Evolutionary conservation across 2,888 invertebrate genomes (phyloP), one percentile per base, ranked within the genome.

Genomic region (Unio pictorum): DNA sequence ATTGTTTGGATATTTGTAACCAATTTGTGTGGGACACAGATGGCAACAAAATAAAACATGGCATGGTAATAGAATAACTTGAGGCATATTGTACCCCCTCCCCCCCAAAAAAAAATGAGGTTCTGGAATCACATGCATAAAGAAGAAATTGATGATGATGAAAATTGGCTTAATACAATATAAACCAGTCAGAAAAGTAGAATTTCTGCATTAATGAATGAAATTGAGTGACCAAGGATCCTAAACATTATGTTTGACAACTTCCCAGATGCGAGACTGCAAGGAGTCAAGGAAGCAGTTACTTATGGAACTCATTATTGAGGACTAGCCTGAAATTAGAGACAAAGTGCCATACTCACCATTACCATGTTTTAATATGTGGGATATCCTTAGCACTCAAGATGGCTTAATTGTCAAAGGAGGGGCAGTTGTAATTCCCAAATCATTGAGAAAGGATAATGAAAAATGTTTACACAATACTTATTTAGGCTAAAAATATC

Each of bases 351-450:
- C 45, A 17, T 30, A 18, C 28, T 61, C 62, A n/a, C 0, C 57
- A 1, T 57, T 61, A 28, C 69, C 45, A 26, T 72, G 67, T 56
- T 70, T 65, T 28, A 45, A 66, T 23, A 28, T 74, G 8, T 30
- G 74, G 30, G 69, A 71, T 57, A 68, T 67, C 28, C 56, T 69
- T 54, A 64, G 66, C 23, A 18, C 55, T 58, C 59, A 71, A 17
- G 28, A 64, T 45, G 73, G 73, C 5, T 56, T 64, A 58, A 61
- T 73, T 6, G 59, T 75, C 23, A 75, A 75, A 60, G 75, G 71
- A 18, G 73, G 71, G 61, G 69, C 69, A 30, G 23, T 73, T 5
- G 60, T 71, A 17, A 73, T 73, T 34, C 73, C 69, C 20, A 55
- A 71, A 67, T 7, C 26, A 17, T 34, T 67, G 23, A 68, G 71